Base-by-base conservation (phyloP, 2,888 invertebrate species). In the Drosophila quasianomalipes region DNA sequence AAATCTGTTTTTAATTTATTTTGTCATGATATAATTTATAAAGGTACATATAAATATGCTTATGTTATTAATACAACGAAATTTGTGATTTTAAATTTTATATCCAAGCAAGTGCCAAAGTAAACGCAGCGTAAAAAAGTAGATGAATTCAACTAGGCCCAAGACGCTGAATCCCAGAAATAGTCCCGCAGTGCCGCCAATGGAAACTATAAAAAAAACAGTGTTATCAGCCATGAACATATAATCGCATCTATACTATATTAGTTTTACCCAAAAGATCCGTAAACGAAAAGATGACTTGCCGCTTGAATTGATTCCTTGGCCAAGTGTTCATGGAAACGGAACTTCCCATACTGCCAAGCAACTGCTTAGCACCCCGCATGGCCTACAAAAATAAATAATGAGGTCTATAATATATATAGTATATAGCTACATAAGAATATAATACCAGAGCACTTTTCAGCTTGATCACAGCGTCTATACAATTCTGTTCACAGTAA, bases 171-270 rank as follows among this genome's bases (percentile, higher is more conserved):
- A 96, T 35, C 97, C 97, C 7, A 97, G 94, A 92, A 97, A 96
- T 4, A 97, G 93, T 0, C 97, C 97, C 0, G 96, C 96, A 93
- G 96, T 96, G 33, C 97, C 96, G n/a, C 97, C 97, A 5, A 97
- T 95, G 12, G 96, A 95, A 78, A 96, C 96, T 96, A 92, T 10
- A 39, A 33, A 26, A 47, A 37, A 33, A 12, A 14, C 3, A 33
- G 9, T 4, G 10, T 2, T 12, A 4, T 4, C 4, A 49, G 16
- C 30, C 1, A 31, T 1, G 2, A 19, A 26, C n/a, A 4, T 16
- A 7, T 12, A 39, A 12, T 4, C 12, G 10, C n/a, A 33, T 16
- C 2, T 28, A 30, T 14, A 5, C 19, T 12, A 22, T 22, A 5
- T 47, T 14, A 14, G 26, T 41, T 63, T 49, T 74, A 93, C 93